These are phyloP conservation scores for Batillaria attramentaria DNA, from an alignment of 1,140 invertebrate species.

Conservation along the genomic window DNA sequence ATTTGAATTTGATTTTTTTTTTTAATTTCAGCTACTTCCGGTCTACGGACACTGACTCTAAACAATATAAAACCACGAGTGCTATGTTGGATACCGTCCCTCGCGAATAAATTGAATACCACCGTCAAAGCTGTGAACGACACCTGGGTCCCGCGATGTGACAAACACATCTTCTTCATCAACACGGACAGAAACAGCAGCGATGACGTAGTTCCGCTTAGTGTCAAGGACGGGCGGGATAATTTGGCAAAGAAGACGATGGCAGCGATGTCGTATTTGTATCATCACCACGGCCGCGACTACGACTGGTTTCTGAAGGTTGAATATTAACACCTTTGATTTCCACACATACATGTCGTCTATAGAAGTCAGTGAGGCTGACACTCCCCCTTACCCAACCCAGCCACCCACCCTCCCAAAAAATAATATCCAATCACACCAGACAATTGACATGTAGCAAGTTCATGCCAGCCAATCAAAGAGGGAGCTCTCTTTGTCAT, in stretches of 20 bases:
- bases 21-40: no score
- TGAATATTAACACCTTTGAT: no score
- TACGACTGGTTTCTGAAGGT: slow-evolving; percentile 12
- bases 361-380: no score
- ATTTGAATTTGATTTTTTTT: no score
- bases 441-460: no score
- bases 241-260: slow-evolving; percentile 43
- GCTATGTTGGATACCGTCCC: slow-evolving; percentile 95
- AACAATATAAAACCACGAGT: slow-evolving; percentile 81
- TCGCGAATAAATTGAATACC: slow-evolving; percentile 87
- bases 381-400: no score
- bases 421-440: no score
- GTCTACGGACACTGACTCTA: no score
- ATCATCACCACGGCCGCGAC: slow-evolving; percentile 40
- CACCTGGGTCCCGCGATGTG: slow-evolving; percentile 95
- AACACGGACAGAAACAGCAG: slow-evolving; percentile 4
- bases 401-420: no score
- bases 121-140: slow-evolving; percentile 93
- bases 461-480: no score
- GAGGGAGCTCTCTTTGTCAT: no score
- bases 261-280: slow-evolving; percentile 81
- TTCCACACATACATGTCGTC: no score
- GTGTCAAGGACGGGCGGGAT: slow-evolving; percentile 26
- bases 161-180: slow-evolving; percentile 82
- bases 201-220: neutral